A percentile compares a stretch with the other conserved stretches of the same genome.
Conservation (phyloP, 2,113 vertebrate species). For the Corythornis vintsioides region DNA sequence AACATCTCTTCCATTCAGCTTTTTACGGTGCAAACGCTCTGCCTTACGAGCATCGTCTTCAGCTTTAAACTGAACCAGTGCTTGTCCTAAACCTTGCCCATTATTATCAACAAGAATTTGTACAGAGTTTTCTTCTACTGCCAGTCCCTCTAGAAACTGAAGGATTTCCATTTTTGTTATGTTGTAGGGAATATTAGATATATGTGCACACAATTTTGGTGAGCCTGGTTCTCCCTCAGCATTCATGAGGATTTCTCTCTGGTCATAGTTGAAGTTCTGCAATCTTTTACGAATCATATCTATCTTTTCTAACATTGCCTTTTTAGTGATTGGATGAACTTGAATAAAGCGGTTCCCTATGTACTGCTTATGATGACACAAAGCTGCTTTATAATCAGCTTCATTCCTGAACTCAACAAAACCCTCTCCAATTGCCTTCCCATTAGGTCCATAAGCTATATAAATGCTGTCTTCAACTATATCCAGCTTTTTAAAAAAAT, state of each 20-base stretch:
- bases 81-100: slow-evolving; percentile 95
- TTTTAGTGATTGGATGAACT: slow-evolving; percentile 94
- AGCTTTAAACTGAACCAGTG: slow-evolving; percentile 91
- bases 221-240: slow-evolving; percentile 75
- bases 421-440: slow-evolving; percentile 95
- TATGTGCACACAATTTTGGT: slow-evolving; percentile 88
- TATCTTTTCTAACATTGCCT: slow-evolving; percentile 97
- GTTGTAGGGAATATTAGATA: slow-evolving; percentile 97
- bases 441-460: slow-evolving; percentile 95
- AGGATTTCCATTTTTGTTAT: slow-evolving; percentile 93
- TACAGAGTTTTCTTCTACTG: slow-evolving; percentile 89
- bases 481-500: slow-evolving; percentile 96
- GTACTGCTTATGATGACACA: slow-evolving; percentile 96
- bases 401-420: slow-evolving; percentile 96
- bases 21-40: slow-evolving; percentile 94
- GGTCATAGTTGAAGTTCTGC: slow-evolving; percentile 87
- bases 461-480: slow-evolving; percentile 97
- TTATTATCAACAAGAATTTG: slow-evolving; percentile 92
- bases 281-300: slow-evolving; percentile 91
- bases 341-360: slow-evolving; percentile 98
- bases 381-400: slow-evolving; percentile 90
- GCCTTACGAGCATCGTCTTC: slow-evolving; percentile 96
- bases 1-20: slow-evolving; percentile 95
- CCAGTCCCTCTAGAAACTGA: slow-evolving; percentile 92
- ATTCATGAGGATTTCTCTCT: slow-evolving; percentile 84